These are phyloP conservation scores for Pardalotus punctatus DNA, from an alignment of 2,113 vertebrate species.

Conservation along the genomic window DNA sequence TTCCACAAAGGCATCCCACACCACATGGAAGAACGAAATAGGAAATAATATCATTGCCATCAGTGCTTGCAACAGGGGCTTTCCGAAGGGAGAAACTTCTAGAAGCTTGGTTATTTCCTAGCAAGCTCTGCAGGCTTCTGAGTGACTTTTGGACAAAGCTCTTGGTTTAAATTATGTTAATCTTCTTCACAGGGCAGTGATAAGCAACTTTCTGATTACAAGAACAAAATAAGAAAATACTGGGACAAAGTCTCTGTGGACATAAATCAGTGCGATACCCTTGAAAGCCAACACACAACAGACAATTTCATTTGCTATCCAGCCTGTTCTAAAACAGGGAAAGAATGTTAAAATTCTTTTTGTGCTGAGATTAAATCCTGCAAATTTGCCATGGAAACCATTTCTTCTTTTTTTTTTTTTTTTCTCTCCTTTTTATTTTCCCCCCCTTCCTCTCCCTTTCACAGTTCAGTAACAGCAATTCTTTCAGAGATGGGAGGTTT, in stretches of 20 bases:
- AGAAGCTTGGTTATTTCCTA: neutral
- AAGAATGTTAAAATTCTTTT: conserved; percentile 51
- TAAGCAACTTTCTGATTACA: conserved; percentile 13
- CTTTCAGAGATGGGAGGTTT: neutral
- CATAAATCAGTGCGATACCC: neutral
- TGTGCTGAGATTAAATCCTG: conserved; percentile 20
- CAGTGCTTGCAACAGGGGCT: neutral
- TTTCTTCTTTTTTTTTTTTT: neutral
- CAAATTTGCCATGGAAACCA: conserved; percentile 60
- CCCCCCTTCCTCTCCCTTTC: neutral
- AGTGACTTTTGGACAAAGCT: neutral
- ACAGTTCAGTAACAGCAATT: neutral
- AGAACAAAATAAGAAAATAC: conserved; percentile 39
- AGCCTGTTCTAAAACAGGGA: neutral
- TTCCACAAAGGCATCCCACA: neutral
- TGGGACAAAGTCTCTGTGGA: neutral
- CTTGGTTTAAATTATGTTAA: conserved; percentile 18
- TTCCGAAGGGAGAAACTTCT: neutral
- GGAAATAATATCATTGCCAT: neutral
- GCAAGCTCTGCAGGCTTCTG: neutral
- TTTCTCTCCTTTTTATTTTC: neutral
- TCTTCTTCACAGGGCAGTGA: conserved; percentile 25
- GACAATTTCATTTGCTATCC: conserved; percentile 4
- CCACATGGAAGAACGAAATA: neutral
- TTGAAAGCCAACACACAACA: conserved; percentile 36